phyloP scores from a whole-genome alignment of 2,797 vertebrate species.

The Telmatherina bonti region DNA sequence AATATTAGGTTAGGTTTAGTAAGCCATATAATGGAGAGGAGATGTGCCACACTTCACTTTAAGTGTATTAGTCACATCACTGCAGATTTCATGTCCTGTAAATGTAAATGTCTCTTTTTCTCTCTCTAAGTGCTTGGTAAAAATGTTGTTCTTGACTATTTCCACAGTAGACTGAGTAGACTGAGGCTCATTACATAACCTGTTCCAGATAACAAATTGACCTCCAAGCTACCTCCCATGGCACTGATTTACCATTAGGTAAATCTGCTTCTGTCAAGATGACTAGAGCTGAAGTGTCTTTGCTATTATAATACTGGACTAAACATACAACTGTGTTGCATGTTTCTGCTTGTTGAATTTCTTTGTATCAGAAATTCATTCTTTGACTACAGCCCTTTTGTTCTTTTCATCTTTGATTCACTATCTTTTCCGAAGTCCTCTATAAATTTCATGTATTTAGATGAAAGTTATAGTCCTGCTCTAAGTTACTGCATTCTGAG shows the following conservation, averaged over 20 bases:
- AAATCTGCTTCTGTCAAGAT: not conserved
- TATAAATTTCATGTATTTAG: too few relatives aligned
- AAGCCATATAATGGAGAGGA: slow-evolving; percentile 51
- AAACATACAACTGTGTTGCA: not conserved
- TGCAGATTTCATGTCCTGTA: slow-evolving; percentile 13
- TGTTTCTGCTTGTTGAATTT: not conserved
- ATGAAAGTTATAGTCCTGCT: too few relatives aligned
- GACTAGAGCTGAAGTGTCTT: not conserved
- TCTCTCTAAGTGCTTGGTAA: not conserved
- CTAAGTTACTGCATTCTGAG: too few relatives aligned
- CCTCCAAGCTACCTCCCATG: too few relatives aligned
- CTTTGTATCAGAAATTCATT: not conserved
- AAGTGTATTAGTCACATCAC: slow-evolving; percentile 14
- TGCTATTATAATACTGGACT: not conserved
- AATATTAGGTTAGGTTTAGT: slow-evolving; percentile 58
- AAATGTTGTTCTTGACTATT: not conserved
- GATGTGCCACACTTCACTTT: slow-evolving; percentile 43
- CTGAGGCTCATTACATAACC: not conserved
- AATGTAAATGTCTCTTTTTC: too few relatives aligned
- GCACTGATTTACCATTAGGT: not conserved
- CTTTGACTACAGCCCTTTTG: not conserved
- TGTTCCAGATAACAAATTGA: not conserved
- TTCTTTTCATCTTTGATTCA: not conserved
- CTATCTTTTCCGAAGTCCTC: too few relatives aligned
- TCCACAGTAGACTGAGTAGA: not conserved